Percentiles rank a stretch among this genome's conserved stretches.
Evolutionary conservation across 2,888 invertebrate genomes (phyloP).

Genomic region (Machimus atricapillus): DNA sequence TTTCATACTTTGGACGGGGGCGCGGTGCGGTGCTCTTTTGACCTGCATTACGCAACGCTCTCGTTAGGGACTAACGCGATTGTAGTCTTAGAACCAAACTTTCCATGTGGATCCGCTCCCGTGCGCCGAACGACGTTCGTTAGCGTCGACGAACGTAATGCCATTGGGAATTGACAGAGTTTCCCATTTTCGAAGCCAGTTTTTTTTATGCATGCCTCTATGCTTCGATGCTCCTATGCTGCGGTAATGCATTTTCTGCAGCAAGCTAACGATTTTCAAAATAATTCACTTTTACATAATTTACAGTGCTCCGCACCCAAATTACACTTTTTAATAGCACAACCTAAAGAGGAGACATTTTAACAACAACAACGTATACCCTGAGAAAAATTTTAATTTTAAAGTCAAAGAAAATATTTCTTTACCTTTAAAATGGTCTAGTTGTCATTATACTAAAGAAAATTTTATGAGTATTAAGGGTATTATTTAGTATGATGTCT

Average conservation of each 20-base stretch:
- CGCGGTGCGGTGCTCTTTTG: neutral
- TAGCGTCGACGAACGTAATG: neutral
- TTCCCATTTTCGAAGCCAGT: neutral
- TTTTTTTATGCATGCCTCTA: neutral
- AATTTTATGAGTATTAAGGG: too few relatives aligned
- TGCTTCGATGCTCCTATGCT: neutral
- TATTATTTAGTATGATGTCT: too few relatives aligned
- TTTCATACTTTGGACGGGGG: neutral
- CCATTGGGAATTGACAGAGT: neutral
- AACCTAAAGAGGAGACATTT: neutral
- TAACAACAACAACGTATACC: too few relatives aligned
- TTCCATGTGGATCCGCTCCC: neutral
- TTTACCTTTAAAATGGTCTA: too few relatives aligned
- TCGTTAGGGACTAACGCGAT: slow-evolving; percentile 3
- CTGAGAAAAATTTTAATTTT: too few relatives aligned
- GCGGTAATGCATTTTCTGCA: neutral
- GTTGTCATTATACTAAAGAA: too few relatives aligned
- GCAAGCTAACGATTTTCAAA: neutral
- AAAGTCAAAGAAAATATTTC: too few relatives aligned
- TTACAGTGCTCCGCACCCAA: neutral
- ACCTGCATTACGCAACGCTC: slow-evolving; percentile 13
- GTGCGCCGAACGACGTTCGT: neutral
- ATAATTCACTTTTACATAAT: neutral
- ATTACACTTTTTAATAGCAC: neutral
- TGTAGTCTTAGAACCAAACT: neutral